Evolutionary conservation across 2,113 vertebrate species (phyloP), one percentile per base, ranked within the genome.

Genomic region (Otocyon megalotis): DNA sequence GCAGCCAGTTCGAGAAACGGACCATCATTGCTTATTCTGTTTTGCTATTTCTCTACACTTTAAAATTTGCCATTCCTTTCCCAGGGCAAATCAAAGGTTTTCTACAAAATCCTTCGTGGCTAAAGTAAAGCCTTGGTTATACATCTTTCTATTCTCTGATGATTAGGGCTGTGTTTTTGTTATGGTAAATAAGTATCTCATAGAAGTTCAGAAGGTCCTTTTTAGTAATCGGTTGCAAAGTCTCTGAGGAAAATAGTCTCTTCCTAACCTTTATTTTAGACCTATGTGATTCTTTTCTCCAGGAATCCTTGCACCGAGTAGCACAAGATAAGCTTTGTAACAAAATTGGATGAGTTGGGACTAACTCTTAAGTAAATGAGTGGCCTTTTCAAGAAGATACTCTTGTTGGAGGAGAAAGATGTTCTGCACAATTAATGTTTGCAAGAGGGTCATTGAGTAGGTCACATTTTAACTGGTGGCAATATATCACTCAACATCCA

Each of bases 361-460:
- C 90, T 95, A 93, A 43, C 77, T 97, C 96, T 93, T 96, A 77
- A 14, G 96, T 88, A 97, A 71, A 89, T 50, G 58, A 90, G 56
- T 48, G 74, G 14, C 20, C 69, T 94, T 97, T 85, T 94, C 92
- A 14, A 3, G 94, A 62, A 97, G 94, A 96, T 87, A 90, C 30
- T 97, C 89, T 81, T 97, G 85, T 96, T 88, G 90, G 89, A 96
- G 77, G 81, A 95, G 96, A 97, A 98, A 90, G 82, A 98, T 98
- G 97, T 98, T 98, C 96, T 98, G 97, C 96, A 97, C 95, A 98
- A 98, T 98, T 98, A 97, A 97, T 98, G 97, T 97, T 98, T 98
- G 93, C 95, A 97, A 95, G 94, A 97, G 95, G 97, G 97, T 98
- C 97, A 93, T 3, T 50, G 94, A 95, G 82, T 97, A 98, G 65